Conservation (phyloP, 1,140 invertebrate species). For the Heliconius hewitsoni region DNA sequence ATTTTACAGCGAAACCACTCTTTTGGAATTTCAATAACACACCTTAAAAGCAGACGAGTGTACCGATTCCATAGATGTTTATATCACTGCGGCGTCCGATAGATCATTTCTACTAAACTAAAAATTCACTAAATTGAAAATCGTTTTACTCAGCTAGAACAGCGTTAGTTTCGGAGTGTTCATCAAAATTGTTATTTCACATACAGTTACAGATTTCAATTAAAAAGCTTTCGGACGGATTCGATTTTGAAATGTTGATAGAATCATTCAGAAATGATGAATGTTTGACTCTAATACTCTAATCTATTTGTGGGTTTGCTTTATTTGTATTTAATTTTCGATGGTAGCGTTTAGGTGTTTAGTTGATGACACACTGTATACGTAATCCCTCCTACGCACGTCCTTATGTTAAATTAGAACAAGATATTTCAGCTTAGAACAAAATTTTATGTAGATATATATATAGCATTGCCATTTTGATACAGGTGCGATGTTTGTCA, state of each 20-base stretch:
- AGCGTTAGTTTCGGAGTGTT: conserved; percentile 48
- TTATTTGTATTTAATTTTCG: not conserved
- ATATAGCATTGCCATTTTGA: no score
- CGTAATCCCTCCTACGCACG: no score
- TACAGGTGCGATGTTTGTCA: no score
- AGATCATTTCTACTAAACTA: conserved; percentile 52
- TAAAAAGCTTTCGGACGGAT: conserved; percentile 39
- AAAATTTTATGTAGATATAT: no score
- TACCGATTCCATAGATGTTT: not conserved
- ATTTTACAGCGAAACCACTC: not conserved
- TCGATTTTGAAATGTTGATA: conserved; percentile 43
- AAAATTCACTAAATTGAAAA: conserved; percentile 62
- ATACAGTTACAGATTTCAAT: conserved; percentile 53
- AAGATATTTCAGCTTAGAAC: no score
- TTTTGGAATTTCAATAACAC: not conserved
- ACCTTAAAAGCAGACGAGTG: not conserved
- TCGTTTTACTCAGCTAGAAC: conserved; percentile 46
- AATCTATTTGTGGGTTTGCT: conserved; percentile 26
- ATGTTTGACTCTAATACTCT: conserved; percentile 31
- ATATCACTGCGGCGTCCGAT: conserved; percentile 37
- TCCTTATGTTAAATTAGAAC: no score
- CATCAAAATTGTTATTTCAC: conserved; percentile 58
- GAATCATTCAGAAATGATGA: conserved; percentile 31
- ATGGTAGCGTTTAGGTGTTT: not conserved
- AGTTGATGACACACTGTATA: no score